A percentile compares a stretch with the other conserved stretches of the same genome.
Conservation (phyloP, 1,140 invertebrate genomes). For the Drosophila parabipectinata region DNA sequence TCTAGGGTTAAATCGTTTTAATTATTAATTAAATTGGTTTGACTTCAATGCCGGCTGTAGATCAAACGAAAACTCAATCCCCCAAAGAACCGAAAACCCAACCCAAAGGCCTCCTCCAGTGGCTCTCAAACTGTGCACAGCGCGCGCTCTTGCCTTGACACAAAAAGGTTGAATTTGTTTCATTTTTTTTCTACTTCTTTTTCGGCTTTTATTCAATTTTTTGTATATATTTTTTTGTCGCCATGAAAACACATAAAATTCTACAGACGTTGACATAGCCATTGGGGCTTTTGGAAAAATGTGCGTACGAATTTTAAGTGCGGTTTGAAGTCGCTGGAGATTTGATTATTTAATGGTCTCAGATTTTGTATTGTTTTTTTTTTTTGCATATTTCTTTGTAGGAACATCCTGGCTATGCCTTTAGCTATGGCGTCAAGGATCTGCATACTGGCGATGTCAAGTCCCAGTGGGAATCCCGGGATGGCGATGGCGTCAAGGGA, state of each 20-base stretch:
- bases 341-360: neutral
- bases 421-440: slow-evolving; percentile 89
- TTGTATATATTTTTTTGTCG: slow-evolving; percentile 42
- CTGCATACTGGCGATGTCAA: slow-evolving; percentile 88
- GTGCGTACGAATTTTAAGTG: slow-evolving; percentile 36
- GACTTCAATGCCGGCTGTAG: slow-evolving; percentile 51
- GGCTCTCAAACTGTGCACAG: slow-evolving; percentile 73
- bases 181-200: slow-evolving; percentile 45
- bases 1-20: slow-evolving; percentile 21
- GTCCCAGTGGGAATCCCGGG: slow-evolving; percentile 87
- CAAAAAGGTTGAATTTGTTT: slow-evolving; percentile 55
- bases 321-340: slow-evolving; percentile 9
- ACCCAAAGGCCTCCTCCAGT: slow-evolving; percentile 50
- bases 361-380: neutral
- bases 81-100: slow-evolving; percentile 44
- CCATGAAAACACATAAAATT: slow-evolving; percentile 56
- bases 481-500: slow-evolving; percentile 86
- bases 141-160: slow-evolving; percentile 69
- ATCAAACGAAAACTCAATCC: slow-evolving; percentile 60
- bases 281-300: slow-evolving; percentile 35
- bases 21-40: slow-evolving; percentile 47
- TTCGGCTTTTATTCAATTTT: slow-evolving; percentile 33
- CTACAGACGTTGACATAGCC: slow-evolving; percentile 52
- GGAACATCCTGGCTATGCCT: slow-evolving; percentile 88
- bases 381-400: slow-evolving; percentile 53